These are phyloP conservation scores for Drosophila gaucha DNA, from an alignment of 2,888 invertebrate species.

Conservation along the genomic window DNA sequence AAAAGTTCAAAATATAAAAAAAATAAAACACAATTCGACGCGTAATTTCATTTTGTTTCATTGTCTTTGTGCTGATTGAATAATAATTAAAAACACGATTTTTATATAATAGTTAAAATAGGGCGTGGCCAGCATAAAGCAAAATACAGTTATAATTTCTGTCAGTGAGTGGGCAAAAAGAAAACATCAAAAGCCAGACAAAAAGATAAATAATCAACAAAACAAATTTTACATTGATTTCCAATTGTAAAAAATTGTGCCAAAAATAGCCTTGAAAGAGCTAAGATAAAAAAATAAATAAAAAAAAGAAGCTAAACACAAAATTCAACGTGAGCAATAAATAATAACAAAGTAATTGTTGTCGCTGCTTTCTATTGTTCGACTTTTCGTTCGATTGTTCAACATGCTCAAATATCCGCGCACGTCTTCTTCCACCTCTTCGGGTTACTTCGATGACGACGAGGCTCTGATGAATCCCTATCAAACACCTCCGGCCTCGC, in stretches of 20 bases:
- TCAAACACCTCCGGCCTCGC: constrained; percentile 80
- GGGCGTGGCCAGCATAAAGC: constrained; percentile 38
- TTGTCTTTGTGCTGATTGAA: constrained; percentile 59
- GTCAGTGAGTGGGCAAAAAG: constrained; percentile 43
- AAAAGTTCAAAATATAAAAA: constrained; percentile 5
- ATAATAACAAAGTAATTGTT: constrained; percentile 1
- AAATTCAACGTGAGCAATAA: neutral
- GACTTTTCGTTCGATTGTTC: constrained; percentile 6
- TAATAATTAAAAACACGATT: constrained; percentile 63
- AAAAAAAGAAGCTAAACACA: neutral
- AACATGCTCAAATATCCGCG: constrained; percentile 80
- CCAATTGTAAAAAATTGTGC: constrained; percentile 36
- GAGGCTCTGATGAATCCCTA: constrained; percentile 79
- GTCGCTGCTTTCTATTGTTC: constrained; percentile 14
- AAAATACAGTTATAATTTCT: constrained; percentile 18
- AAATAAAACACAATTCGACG: constrained; percentile 13
- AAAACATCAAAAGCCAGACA: constrained; percentile 9
- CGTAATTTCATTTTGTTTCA: constrained; percentile 26
- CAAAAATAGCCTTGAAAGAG: constrained; percentile 40
- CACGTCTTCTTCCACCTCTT: constrained; percentile 80
- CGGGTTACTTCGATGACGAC: constrained; percentile 81
- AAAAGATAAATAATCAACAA: neutral
- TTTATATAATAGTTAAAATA: constrained; percentile 54
- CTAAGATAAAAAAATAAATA: constrained; percentile 8
- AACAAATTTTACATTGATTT: too few relatives aligned